A percentile compares a stretch with the other conserved stretches of the same genome.
Conservation (phyloP, 2,888 invertebrate species). For the Archips xylosteana region DNA sequence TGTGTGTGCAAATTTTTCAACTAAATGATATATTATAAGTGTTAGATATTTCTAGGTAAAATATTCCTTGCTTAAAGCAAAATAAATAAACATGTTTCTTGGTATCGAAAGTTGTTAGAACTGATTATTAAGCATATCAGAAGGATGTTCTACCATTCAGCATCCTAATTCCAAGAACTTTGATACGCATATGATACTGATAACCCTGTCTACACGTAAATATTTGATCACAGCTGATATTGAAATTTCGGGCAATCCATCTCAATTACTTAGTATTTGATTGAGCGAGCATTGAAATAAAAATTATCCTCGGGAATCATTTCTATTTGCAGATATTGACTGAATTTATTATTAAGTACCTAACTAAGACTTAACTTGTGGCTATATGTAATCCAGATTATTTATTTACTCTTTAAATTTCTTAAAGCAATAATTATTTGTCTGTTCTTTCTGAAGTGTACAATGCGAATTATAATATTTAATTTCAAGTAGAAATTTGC, state of each 20-base stretch:
- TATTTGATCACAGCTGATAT: background rate
- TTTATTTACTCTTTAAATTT: too few species aligned
- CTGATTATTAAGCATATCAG: background rate
- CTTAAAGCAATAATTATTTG: too few species aligned
- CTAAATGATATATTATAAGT: background rate
- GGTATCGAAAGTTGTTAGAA: background rate
- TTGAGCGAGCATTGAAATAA: too few species aligned
- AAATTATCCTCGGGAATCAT: too few species aligned
- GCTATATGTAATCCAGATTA: too few species aligned
- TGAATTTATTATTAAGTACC: too few species aligned
- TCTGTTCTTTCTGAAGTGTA: too few species aligned
- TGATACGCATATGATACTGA: too few species aligned
- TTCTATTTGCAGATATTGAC: too few species aligned
- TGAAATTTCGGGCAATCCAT: background rate
- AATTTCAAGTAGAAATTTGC: background rate
- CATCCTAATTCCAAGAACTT: background rate
- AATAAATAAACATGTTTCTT: background rate
- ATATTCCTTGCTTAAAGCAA: background rate
- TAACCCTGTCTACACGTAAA: background rate
- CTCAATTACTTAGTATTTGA: background rate
- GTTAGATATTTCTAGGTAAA: background rate
- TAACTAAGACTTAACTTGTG: too few species aligned
- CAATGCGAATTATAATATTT: background rate
- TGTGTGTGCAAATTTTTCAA: too few species aligned
- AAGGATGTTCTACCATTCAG: constrained; percentile 2